These are phyloP conservation scores for Lordiphosa mommai DNA, from an alignment of 1,140 invertebrate genomes.

Conservation along the genomic window DNA sequence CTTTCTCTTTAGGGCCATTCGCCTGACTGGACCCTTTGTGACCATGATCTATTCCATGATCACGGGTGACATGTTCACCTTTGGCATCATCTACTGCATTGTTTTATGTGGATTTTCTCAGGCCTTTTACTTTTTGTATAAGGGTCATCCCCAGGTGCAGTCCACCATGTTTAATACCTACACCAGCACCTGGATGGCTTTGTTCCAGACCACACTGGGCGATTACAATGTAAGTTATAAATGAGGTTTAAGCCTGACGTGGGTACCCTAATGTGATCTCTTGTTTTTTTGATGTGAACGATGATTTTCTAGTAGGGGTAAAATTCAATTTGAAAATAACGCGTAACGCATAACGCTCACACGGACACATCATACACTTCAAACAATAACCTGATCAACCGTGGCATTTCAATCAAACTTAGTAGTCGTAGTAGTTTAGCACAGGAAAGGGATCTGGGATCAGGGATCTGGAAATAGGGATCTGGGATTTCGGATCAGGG, in stretches of 20 bases:
- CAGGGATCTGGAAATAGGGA: no score
- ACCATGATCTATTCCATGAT: conserved; percentile 99
- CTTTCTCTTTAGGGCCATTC: conserved; percentile 86
- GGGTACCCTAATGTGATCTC: neutral
- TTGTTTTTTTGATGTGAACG: no score
- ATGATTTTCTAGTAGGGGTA: no score
- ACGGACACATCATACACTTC: no score
- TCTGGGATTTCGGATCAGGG: no score
- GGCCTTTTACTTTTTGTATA: conserved; percentile 98
- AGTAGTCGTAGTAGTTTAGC: no score
- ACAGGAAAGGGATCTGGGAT: no score
- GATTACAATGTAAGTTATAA: conserved; percentile 93
- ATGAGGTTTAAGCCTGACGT: neutral
- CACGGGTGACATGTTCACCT: conserved; percentile 97
- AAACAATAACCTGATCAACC: no score
- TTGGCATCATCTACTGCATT: conserved; percentile 97
- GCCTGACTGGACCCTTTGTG: conserved; percentile 97
- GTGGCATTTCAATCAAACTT: no score
- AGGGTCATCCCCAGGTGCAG: conserved; percentile 91
- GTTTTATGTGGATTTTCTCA: conserved; percentile 97
- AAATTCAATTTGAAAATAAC: no score
- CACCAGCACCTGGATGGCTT: conserved; percentile 96
- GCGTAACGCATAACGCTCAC: no score
- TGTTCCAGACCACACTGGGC: conserved; percentile 98
- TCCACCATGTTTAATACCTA: conserved; percentile 91